Percentiles rank a stretch among this genome's conserved stretches.
Evolutionary conservation across 2,797 vertebrate genomes (phyloP).

Genomic region (Sarcoramphus papa): DNA sequence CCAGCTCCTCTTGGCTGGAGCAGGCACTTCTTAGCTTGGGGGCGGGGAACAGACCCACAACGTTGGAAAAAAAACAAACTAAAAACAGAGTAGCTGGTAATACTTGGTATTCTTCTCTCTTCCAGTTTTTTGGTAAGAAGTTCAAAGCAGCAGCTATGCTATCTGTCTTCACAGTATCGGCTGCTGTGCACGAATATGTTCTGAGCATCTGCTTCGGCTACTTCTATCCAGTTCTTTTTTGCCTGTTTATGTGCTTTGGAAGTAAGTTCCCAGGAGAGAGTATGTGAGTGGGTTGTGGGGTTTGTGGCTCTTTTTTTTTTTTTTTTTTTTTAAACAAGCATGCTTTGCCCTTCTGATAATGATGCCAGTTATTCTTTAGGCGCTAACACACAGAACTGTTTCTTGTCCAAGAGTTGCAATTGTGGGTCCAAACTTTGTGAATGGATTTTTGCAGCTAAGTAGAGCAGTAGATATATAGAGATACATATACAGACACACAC

Average conservation of each 20-base stretch:
- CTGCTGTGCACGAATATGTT: constrained; percentile 89
- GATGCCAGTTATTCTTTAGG: background rate
- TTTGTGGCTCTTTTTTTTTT: background rate
- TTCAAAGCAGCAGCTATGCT: constrained; percentile 88
- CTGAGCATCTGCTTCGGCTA: constrained; percentile 87
- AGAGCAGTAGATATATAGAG: background rate
- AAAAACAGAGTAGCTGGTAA: background rate
- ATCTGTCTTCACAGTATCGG: constrained; percentile 88
- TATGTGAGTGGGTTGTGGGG: background rate
- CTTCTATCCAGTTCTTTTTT: constrained; percentile 94
- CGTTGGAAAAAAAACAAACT: background rate
- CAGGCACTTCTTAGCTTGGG: background rate
- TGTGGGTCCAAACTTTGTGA: background rate
- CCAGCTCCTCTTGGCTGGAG: background rate
- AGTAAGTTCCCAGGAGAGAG: constrained; percentile 78
- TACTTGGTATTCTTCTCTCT: background rate
- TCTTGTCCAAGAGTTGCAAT: background rate
- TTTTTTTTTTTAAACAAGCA: background rate
- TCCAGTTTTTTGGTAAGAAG: constrained; percentile 86
- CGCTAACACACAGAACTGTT: background rate
- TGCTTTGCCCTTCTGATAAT: background rate
- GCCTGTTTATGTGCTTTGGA: constrained; percentile 92
- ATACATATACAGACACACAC: no score
- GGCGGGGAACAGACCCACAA: no score
- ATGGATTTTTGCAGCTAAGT: background rate